These are phyloP conservation scores for Morpho helenor DNA, from an alignment of 2,888 invertebrate genomes.

Conservation along the genomic window DNA sequence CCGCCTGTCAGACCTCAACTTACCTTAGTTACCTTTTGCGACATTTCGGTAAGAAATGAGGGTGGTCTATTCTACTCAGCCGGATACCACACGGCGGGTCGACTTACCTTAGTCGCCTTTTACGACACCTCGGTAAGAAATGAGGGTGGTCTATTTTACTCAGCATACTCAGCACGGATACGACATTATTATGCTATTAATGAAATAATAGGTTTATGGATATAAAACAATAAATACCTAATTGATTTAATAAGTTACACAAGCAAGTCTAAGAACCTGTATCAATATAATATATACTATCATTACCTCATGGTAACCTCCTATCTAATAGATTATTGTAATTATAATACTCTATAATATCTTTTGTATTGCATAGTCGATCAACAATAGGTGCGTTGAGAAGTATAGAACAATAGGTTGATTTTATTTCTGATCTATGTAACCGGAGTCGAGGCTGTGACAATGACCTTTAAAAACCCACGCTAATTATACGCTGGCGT, in stretches of 20 bases:
- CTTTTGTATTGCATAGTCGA: constrained; percentile 1
- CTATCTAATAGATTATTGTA: constrained; percentile 4
- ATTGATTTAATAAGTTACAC: not conserved
- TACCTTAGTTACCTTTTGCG: too few relatives aligned
- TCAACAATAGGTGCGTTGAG: constrained; percentile 19
- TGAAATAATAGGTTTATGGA: too few relatives aligned
- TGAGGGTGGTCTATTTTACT: too few relatives aligned
- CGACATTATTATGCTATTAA: too few relatives aligned
- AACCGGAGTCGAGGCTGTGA: constrained; percentile 59
- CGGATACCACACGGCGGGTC: too few relatives aligned
- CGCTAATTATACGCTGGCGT: constrained; percentile 72
- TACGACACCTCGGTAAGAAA: too few relatives aligned
- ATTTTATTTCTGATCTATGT: constrained; percentile 42
- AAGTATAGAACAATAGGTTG: constrained; percentile 45
- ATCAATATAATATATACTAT: not conserved
- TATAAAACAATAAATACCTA: not conserved
- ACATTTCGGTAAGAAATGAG: too few relatives aligned
- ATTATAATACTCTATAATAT: constrained; percentile 3
- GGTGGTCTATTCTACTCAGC: too few relatives aligned
- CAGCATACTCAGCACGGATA: too few relatives aligned
- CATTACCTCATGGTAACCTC: not conserved
- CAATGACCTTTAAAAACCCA: constrained; percentile 76
- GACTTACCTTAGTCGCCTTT: too few relatives aligned
- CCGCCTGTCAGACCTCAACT: too few relatives aligned
- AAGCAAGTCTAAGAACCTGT: constrained; percentile 4